These are phyloP conservation scores for Pangasius mekongensis DNA, from an alignment of 2,797 vertebrate species.

Conservation along the genomic window DNA sequence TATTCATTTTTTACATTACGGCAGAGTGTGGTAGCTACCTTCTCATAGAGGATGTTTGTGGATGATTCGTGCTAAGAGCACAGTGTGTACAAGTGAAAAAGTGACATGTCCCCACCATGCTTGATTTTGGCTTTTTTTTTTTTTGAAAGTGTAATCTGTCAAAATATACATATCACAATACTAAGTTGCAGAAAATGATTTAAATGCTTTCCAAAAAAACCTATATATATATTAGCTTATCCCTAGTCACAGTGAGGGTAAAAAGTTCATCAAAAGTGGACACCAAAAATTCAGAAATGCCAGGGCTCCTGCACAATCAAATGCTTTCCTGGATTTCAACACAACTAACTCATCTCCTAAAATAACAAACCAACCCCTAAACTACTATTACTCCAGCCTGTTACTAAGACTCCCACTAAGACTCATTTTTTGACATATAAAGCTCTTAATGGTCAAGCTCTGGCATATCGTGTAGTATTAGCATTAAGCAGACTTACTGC, in stretches of 20 bases:
- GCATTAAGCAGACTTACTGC: background rate
- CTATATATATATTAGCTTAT: background rate
- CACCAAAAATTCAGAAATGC: background rate
- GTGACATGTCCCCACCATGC: background rate
- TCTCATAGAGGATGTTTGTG: background rate
- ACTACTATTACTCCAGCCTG: background rate
- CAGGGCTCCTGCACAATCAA: background rate
- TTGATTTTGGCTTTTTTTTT: background rate
- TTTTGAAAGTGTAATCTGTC: background rate
- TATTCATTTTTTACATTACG: background rate
- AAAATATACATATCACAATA: background rate
- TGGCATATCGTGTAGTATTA: background rate
- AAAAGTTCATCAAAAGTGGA: background rate
- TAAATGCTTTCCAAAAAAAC: too few relatives aligned
- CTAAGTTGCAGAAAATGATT: too few relatives aligned
- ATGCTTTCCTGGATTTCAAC: background rate
- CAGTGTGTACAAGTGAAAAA: background rate
- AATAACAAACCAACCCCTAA: background rate
- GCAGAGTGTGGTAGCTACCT: background rate
- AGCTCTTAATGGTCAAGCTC: background rate
- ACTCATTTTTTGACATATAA: background rate
- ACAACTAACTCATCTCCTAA: background rate
- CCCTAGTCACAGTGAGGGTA: background rate
- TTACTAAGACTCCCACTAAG: background rate
- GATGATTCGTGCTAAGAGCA: background rate